Evolutionary conservation across 2,888 invertebrate genomes (phyloP).

Genomic region (Eristalinus aeneus): DNA sequence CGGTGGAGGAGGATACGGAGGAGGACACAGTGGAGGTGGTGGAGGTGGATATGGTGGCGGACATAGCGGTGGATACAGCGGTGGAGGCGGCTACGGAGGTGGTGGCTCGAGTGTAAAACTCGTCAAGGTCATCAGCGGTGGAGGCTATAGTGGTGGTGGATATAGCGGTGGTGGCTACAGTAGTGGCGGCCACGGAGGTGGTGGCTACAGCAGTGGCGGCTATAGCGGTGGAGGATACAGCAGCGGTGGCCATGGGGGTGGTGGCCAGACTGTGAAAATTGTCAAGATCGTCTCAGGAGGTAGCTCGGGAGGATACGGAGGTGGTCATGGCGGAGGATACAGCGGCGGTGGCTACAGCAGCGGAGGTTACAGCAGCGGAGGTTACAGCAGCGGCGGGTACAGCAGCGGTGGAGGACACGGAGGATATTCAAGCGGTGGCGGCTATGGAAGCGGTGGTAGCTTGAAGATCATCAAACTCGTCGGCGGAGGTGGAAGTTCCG

Average conservation of each 20-base stretch:
- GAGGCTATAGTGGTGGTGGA: constrained; percentile 13
- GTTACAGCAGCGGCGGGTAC: constrained; percentile 19
- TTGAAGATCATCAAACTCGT: constrained; percentile 46
- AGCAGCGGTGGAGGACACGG: not conserved
- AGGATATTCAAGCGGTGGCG: constrained; percentile 34
- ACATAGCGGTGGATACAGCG: not conserved
- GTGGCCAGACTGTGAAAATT: not conserved
- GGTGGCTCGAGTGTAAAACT: constrained; percentile 36
- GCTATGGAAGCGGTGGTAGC: constrained; percentile 67
- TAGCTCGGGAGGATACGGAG: constrained; percentile 17
- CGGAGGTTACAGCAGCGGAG: constrained; percentile 8
- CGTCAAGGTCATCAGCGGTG: constrained; percentile 37
- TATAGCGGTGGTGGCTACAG: constrained; percentile 19
- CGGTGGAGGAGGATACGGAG: constrained; percentile 18
- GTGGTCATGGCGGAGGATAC: constrained; percentile 28
- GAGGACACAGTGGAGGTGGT: constrained; percentile 19
- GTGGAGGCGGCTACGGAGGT: constrained; percentile 5
- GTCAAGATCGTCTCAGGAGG: not conserved
- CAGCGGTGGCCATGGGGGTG: not conserved
- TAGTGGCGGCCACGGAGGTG: constrained; percentile 10
- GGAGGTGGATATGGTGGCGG: constrained; percentile 16
- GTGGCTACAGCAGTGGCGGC: constrained; percentile 16
- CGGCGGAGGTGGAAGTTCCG: constrained; percentile 68
- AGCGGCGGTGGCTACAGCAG: constrained; percentile 29
- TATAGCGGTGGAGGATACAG: constrained; percentile 1